Base-by-base conservation (phyloP, 1,140 invertebrate species). In the Caerostris darwini region DNA sequence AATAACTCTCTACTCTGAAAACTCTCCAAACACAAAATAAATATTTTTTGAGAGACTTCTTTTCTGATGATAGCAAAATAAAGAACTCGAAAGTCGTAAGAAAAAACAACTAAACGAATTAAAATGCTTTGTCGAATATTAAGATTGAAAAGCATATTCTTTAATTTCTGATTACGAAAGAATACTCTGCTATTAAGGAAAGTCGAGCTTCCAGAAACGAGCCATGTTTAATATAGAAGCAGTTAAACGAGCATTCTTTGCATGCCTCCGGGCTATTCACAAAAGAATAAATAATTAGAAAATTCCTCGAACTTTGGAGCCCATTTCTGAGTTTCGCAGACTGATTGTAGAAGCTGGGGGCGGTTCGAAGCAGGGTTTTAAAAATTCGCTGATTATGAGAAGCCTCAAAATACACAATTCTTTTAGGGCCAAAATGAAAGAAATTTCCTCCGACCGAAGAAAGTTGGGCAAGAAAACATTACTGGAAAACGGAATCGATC, bases 261-360 rank as follows among this genome's bases (percentile, higher is more conserved):
- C 12, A 87, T 87, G 19, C 59, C 85, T 64, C 53, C 3, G 1
- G 19, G n/a, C n/a, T 8, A 50, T 53, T 50, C 34, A 87, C 58
- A 87, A 87, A 87, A 64, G 34, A 64, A 87, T 12, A 64, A 64
- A 59, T 87, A 87, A 87, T 87, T 61, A 87, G 10, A 34, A 87
- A 87, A 87, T 87, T 87, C 85, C 59, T 14, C 7, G 19, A 53
- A 87, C 59, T 87, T 87, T 54, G 17, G 50, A 17, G 54, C 3
- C 0, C 53, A 12, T 85, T 87, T 59, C 59, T 64, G 59, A 34
- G n/a, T 8, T 67, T 67, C 61, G 14, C 67, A 19, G 67, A 71
- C 0, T 6, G 8, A 19, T 77, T 77, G 34, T 53, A 5, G 19
- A 2, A 50, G 8, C 71, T 12, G 3, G 8, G 69, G 50, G 71